These are phyloP conservation scores for Odocoileus hemionus DNA, from an alignment of 2,113 vertebrate species.

Conservation along the genomic window DNA sequence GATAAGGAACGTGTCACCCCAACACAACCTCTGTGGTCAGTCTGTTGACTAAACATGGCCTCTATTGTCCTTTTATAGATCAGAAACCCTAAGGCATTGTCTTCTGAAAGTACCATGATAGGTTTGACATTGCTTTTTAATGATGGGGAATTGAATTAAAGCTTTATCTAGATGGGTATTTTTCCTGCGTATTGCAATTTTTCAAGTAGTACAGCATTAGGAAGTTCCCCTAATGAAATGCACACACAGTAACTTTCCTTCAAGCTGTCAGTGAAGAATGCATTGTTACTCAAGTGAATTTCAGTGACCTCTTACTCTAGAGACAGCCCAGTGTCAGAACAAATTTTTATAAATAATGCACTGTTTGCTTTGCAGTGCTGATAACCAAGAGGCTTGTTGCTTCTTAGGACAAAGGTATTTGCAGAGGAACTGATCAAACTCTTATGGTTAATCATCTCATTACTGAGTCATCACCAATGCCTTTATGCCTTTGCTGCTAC, in stretches of 20 bases:
- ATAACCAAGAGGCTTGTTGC: conserved; percentile 38
- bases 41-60: neutral
- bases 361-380: conserved; percentile 36
- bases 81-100: neutral
- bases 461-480: conserved; percentile 13
- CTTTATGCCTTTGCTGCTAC: conserved; percentile 33
- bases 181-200: neutral
- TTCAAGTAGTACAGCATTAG: neutral
- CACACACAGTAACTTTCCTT: conserved; percentile 15
- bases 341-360: conserved; percentile 59
- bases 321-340: neutral
- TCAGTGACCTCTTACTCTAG: conserved; percentile 23
- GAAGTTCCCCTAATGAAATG: neutral
- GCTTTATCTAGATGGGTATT: neutral
- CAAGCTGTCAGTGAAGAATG: neutral
- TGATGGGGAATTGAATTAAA: neutral
- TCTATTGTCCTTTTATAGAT: neutral
- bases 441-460: conserved; percentile 62
- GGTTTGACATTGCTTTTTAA: conserved; percentile 38
- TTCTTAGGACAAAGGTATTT: conserved; percentile 56
- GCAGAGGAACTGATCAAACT: conserved; percentile 48
- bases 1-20: neutral
- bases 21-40: neutral
- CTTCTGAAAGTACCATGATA: neutral
- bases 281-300: conserved; percentile 22